phyloP scores from a whole-genome alignment of 2,888 invertebrate species.

The Monopis laevigella region DNA sequence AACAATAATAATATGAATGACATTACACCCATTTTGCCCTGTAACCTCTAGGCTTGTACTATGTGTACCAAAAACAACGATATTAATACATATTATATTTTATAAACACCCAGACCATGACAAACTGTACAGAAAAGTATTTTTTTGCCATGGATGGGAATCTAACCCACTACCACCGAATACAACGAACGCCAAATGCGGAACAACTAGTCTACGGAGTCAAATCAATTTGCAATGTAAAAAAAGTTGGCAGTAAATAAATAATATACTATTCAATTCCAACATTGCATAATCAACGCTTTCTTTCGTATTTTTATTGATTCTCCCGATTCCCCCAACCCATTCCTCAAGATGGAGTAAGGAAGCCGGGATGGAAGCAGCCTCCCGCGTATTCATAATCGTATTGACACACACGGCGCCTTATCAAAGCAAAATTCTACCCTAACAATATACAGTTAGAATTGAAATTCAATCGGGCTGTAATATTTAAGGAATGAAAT shows the following conservation, averaged over 20 bases:
- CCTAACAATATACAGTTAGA: slow-evolving; percentile 34
- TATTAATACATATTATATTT: too few species aligned
- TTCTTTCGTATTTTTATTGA: slow-evolving; percentile 67
- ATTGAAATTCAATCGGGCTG: slow-evolving; percentile 57
- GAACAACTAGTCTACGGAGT: too few species aligned
- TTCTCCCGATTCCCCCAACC: slow-evolving; percentile 43
- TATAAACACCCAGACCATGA: too few species aligned
- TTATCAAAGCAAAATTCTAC: slow-evolving; percentile 22
- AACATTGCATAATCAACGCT: slow-evolving; percentile 63
- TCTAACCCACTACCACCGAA: too few species aligned
- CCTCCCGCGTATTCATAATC: slow-evolving; percentile 67
- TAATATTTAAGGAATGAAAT: slow-evolving; percentile 41
- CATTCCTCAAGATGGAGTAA: slow-evolving; percentile 22
- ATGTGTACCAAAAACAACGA: too few species aligned
- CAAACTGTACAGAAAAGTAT: too few species aligned
- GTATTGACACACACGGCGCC: slow-evolving; percentile 40
- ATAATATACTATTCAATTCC: slow-evolving; percentile 23
- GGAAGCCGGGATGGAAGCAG: slow-evolving; percentile 58
- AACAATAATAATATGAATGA: too few species aligned
- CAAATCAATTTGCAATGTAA: slow-evolving; percentile 4
- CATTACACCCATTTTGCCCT: too few species aligned
- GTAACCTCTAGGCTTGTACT: too few species aligned
- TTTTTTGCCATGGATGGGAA: too few species aligned
- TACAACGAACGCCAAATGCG: too few species aligned
- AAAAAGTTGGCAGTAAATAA: slow-evolving; percentile 1